A percentile compares a stretch with the other conserved stretches of the same genome.
phyloP scores from a whole-genome alignment of 2,797 vertebrate species.

The Ciconia nigra region DNA sequence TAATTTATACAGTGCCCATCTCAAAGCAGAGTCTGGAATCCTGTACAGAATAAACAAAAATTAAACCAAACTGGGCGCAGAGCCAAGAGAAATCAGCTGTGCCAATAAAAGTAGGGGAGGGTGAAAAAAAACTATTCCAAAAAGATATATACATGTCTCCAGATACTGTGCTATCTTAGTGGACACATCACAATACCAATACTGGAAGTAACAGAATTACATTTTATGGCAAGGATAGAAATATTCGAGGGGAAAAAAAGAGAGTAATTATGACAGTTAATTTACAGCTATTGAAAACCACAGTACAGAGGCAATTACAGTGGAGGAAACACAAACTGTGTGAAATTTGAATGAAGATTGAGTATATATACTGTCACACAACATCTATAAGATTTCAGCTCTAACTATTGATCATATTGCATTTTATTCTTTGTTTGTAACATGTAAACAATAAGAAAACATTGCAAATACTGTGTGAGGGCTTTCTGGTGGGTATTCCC shows the following conservation, averaged over 20 bases:
- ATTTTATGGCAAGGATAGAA: conserved; percentile 1
- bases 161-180: not conserved
- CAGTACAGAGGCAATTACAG: conserved; percentile 3
- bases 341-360: conserved; percentile 46
- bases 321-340: conserved; percentile 8
- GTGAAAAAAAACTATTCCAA: not conserved
- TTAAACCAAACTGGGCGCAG: conserved; percentile 37
- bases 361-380: conserved; percentile 33
- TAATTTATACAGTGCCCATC: conserved; percentile 46
- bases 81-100: conserved; percentile 1
- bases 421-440: conserved; percentile 23
- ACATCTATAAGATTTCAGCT: not conserved
- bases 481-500: conserved; percentile 40
- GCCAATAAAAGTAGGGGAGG: not conserved
- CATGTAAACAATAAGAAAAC: conserved; percentile 47
- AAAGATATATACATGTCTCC: not conserved
- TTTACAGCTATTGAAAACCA: conserved; percentile 33
- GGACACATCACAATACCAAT: not conserved
- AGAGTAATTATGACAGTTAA: conserved; percentile 35
- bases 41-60: conserved; percentile 53
- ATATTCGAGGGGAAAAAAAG: not conserved
- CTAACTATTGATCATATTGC: conserved; percentile 2
- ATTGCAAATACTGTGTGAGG: not conserved
- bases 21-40: conserved; percentile 18
- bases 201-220: not conserved